Evolutionary conservation across 2,888 invertebrate species (phyloP).

Genomic region (Cataglyphis albicans): DNA sequence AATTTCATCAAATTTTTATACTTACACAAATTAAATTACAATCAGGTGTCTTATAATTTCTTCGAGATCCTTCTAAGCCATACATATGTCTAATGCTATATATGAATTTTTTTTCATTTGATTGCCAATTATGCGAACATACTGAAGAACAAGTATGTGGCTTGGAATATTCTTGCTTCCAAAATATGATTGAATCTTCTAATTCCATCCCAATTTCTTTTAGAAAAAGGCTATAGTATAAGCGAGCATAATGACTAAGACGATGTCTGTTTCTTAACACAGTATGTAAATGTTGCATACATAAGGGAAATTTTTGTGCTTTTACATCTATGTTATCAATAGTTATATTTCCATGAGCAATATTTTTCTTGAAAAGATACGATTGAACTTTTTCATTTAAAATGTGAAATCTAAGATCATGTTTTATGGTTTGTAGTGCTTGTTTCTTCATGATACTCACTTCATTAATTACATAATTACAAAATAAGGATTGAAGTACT

Average conservation of each 20-base stretch:
- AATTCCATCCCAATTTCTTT: conserved; percentile 91
- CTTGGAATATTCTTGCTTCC: conserved; percentile 89
- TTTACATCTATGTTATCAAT: conserved; percentile 85
- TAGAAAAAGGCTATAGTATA: conserved; percentile 90
- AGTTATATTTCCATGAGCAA: conserved; percentile 72
- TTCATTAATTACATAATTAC: conserved; percentile 84
- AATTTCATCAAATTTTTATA: conserved; percentile 49
- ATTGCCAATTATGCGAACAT: conserved; percentile 90
- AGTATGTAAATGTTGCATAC: conserved; percentile 89
- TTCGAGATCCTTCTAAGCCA: conserved; percentile 90
- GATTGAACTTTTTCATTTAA: conserved; percentile 75
- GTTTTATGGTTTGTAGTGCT: conserved; percentile 60
- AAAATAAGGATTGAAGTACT: conserved; percentile 86
- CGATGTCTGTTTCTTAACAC: conserved; percentile 88
- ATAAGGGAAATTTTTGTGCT: conserved; percentile 88
- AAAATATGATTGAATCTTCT: conserved; percentile 89
- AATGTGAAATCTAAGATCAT: conserved; percentile 78
- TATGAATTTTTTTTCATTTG: conserved; percentile 88
- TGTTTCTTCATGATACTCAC: conserved; percentile 59
- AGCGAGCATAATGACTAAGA: conserved; percentile 89
- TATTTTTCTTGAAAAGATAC: conserved; percentile 62
- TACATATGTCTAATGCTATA: conserved; percentile 91
- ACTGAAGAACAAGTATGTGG: conserved; percentile 85
- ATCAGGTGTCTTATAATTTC: conserved; percentile 88
- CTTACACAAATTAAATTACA: conserved; percentile 89